A percentile compares a stretch with the other conserved stretches of the same genome.
Conservation (phyloP, 2,888 invertebrate species). For the Taphrorychus bicolor region DNA sequence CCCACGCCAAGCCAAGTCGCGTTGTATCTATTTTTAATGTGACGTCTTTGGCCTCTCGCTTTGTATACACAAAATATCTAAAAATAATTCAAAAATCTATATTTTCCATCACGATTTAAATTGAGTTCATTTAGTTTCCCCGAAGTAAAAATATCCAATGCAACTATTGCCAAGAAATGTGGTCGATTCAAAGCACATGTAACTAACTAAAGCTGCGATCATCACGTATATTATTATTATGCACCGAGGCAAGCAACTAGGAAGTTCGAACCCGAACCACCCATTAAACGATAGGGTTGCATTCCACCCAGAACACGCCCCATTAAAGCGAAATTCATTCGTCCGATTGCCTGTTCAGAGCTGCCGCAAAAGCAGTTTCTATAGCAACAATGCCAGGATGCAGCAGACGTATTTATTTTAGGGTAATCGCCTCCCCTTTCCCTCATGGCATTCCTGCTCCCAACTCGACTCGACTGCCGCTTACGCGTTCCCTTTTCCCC, state of each 20-base stretch:
- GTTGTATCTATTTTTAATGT: not conserved
- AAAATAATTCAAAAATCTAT: not conserved
- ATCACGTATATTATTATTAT: too few species aligned
- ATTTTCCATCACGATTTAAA: not conserved
- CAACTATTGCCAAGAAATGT: too few species aligned
- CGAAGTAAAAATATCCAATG: too few species aligned
- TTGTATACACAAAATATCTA: not conserved
- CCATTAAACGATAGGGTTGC: not conserved
- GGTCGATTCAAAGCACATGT: too few species aligned
- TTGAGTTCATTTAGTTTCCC: too few species aligned
- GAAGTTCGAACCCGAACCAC: not conserved
- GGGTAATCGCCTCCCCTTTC: constrained; percentile 15
- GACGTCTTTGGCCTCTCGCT: constrained; percentile 1
- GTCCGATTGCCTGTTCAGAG: not conserved
- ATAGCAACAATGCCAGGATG: constrained; percentile 29
- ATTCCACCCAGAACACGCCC: not conserved
- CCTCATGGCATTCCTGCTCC: constrained; percentile 15
- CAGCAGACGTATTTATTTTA: constrained; percentile 34
- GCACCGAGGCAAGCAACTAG: not conserved
- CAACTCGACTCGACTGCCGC: constrained; percentile 22
- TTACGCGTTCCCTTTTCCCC: not conserved
- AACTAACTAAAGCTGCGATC: too few species aligned
- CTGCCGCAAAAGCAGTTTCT: constrained; percentile 14
- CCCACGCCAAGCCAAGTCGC: not conserved
- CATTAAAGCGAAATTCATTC: not conserved